Base-by-base conservation (phyloP, 2,113 vertebrate genomes). In the Gambusia affinis region DNA sequence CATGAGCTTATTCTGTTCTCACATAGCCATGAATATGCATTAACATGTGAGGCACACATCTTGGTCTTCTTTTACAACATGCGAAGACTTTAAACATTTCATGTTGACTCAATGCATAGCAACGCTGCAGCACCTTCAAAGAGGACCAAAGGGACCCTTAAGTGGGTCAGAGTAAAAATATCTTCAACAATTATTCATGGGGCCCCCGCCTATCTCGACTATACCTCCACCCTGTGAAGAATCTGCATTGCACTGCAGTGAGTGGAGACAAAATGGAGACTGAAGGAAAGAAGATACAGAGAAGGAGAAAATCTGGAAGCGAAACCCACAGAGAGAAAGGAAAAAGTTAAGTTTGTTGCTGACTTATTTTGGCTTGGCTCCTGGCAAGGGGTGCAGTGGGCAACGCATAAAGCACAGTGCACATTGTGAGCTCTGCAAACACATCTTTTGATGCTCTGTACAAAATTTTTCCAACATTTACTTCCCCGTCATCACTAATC, bases 161-260 rank as follows among this genome's bases (percentile, higher is more conserved):
- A 95, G 89, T 94, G 93, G 94, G 94, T 94, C 94, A 95, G 91
- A 92, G 92, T 93, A 94, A 95, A 95, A 94, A 95, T 94, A 94
- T 92, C 93, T 92, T 91, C 90, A 94, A 94, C 91, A 94, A 94
- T 95, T 93, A 94, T 94, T 94, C 91, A 94, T 94, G 88, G 84
- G 82, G 86, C 92, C 92, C 88, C 91, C 89, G 86, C 91, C 90
- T 87, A 85, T 90, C 90, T 89, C 88, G 66, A 83, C 77, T 71
- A 83, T 88, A 88, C 87, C 88, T 89, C 88, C 81, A 88, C 78
- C 77, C 86, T 87, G 72, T 75, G 80, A 83, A 83, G 79, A 90
- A 90, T 92, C 92, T 93, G 91, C 91, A 89, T 92, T 81, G 83
- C 90, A 88, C 92, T 89, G 92, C 92, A 91, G 91, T 79, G 78